phyloP scores from a whole-genome alignment of 2,113 vertebrate genomes.

The Trogon melanurus region DNA sequence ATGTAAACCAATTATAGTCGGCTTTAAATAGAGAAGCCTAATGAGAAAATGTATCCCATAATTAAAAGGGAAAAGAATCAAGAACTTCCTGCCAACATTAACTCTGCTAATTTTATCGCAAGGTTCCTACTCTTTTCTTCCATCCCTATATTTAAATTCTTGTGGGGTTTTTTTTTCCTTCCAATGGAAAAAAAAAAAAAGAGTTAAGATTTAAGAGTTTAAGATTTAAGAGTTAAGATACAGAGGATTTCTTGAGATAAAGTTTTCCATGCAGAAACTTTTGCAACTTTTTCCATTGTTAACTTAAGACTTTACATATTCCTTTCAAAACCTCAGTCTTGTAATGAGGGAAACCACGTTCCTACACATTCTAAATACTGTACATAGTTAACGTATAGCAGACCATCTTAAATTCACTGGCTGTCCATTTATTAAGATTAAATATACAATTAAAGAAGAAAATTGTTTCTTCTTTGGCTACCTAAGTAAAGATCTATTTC shows the following conservation, averaged over 20 bases:
- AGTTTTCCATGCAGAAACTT: slow-evolving; percentile 12
- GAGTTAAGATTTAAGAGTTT: too few species aligned
- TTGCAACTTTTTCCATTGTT: background rate
- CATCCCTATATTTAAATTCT: slow-evolving; percentile 28
- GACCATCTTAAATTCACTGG: background rate
- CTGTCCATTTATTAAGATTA: slow-evolving; percentile 11
- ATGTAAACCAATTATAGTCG: slow-evolving; percentile 59
- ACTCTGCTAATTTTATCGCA: slow-evolving; percentile 49
- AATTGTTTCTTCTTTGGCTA: background rate
- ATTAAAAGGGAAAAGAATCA: slow-evolving; percentile 65
- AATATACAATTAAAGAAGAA: background rate
- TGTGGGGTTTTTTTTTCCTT: background rate
- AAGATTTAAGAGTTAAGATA: background rate
- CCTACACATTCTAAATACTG: background rate
- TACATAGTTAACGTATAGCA: background rate
- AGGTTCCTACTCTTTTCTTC: slow-evolving; percentile 2
- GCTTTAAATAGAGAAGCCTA: slow-evolving; percentile 70
- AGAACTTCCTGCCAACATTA: slow-evolving; percentile 66
- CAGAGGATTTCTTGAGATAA: background rate
- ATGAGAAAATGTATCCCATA: slow-evolving; percentile 74
- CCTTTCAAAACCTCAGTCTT: background rate
- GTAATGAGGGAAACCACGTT: background rate
- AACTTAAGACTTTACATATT: background rate
- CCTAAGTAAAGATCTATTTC: slow-evolving; percentile 22
- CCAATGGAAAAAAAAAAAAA: background rate